Percentiles rank a stretch among this genome's conserved stretches.
These are phyloP conservation scores for Odontothrips loti DNA, from an alignment of 2,888 invertebrate genomes.

Conservation along the genomic window DNA sequence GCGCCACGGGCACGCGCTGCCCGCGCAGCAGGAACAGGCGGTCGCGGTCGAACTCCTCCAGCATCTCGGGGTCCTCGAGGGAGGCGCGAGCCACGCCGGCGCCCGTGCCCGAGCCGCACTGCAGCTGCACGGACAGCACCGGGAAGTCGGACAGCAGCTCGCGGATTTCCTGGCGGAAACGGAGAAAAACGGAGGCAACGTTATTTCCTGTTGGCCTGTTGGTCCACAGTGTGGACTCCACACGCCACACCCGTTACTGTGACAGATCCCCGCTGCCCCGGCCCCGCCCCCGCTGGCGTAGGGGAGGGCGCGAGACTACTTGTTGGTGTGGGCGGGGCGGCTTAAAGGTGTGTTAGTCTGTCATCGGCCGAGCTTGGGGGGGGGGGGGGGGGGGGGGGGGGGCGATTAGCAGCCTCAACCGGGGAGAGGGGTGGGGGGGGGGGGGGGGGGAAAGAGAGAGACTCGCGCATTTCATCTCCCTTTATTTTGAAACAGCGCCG, in stretches of 20 bases:
- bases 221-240: too few relatives aligned
- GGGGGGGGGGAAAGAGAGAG: too few relatives aligned
- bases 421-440: too few relatives aligned
- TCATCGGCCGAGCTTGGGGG: background rate
- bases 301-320: background rate
- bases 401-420: too few relatives aligned
- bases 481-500: too few relatives aligned
- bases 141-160: conserved; percentile 44
- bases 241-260: too few relatives aligned
- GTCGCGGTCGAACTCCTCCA: conserved; percentile 47
- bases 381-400: background rate
- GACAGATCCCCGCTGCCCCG: too few relatives aligned
- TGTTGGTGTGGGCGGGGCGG: background rate
- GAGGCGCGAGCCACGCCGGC: conserved; percentile 43
- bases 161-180: conserved; percentile 43
- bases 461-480: too few relatives aligned
- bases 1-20: conserved; percentile 46
- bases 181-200: background rate
- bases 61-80: conserved; percentile 45
- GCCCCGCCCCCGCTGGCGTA: background rate
- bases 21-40: conserved; percentile 44
- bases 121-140: conserved; percentile 43
- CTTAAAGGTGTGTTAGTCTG: background rate
- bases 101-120: conserved; percentile 42
- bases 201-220: too few relatives aligned